Conservation (phyloP, 2,888 invertebrate species). For the Carabus problematicus region DNA sequence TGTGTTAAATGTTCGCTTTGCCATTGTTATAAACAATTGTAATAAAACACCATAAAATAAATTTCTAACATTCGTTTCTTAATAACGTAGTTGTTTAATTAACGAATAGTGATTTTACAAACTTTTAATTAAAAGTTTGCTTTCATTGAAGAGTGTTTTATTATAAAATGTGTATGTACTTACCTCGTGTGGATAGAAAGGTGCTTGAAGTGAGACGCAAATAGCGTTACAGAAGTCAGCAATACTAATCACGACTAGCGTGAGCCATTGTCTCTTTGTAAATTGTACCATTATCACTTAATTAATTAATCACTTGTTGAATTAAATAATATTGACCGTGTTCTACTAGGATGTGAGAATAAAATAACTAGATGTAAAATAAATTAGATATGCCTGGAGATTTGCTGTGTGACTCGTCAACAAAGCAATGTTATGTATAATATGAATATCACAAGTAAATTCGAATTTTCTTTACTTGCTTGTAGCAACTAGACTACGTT, state of each 20-base stretch:
- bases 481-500: conserved; percentile 23
- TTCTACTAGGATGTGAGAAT: conserved; percentile 4
- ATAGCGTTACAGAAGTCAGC: conserved; percentile 86
- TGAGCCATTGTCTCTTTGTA: conserved; percentile 78
- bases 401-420: neutral
- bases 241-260: conserved; percentile 78
- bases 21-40: too few relatives aligned
- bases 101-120: too few relatives aligned
- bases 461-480: neutral
- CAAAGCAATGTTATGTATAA: neutral
- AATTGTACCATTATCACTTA: conserved; percentile 66
- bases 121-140: too few relatives aligned
- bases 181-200: conserved; percentile 86
- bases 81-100: too few relatives aligned
- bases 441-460: conserved; percentile 18
- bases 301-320: conserved; percentile 11
- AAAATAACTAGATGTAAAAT: conserved; percentile 3
- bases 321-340: neutral
- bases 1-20: too few relatives aligned
- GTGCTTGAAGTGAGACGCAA: conserved; percentile 84
- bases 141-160: too few relatives aligned
- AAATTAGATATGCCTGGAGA: neutral
- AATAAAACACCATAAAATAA: too few relatives aligned
- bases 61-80: too few relatives aligned
- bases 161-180: conserved; percentile 50